Evolutionary conservation across 2,888 invertebrate genomes (phyloP).

Genomic region (Tribolium freemani): DNA sequence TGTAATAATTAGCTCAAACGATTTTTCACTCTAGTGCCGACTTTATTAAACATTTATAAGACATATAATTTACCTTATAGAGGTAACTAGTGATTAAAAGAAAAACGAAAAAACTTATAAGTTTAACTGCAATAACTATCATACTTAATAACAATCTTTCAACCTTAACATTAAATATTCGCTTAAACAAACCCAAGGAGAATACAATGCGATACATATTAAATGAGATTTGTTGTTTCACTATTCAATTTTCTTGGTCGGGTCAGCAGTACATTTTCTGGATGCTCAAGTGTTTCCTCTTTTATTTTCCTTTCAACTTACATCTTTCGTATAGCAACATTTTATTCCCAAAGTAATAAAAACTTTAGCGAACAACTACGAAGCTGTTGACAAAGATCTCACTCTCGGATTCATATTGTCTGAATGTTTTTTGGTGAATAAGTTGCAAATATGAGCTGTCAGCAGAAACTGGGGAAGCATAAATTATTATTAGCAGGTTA

Average conservation of each 20-base stretch:
- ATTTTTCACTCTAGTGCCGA: conserved; percentile 13
- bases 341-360: conserved; percentile 9
- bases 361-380: not conserved
- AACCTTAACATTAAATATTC: not conserved
- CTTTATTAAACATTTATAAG: conserved; percentile 2
- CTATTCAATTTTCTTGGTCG: not conserved
- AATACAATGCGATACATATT: not conserved
- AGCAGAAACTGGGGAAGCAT: no score
- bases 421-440: not conserved
- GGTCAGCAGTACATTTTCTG: not conserved
- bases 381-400: conserved; percentile 6
- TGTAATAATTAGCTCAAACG: conserved; percentile 22
- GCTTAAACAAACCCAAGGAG: not conserved
- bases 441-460: not conserved
- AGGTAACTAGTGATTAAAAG: not conserved
- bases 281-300: not conserved
- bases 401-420: not conserved
- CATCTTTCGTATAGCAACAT: not conserved
- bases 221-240: conserved; percentile 1
- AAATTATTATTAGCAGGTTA: not conserved
- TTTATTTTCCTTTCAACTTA: conserved; percentile 8
- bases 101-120: not conserved
- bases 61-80: conserved; percentile 14
- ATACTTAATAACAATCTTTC: not conserved
- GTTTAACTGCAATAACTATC: not conserved